Evolutionary conservation across 2,113 vertebrate species (phyloP).

Genomic region (Pristiophorus japonicus): DNA sequence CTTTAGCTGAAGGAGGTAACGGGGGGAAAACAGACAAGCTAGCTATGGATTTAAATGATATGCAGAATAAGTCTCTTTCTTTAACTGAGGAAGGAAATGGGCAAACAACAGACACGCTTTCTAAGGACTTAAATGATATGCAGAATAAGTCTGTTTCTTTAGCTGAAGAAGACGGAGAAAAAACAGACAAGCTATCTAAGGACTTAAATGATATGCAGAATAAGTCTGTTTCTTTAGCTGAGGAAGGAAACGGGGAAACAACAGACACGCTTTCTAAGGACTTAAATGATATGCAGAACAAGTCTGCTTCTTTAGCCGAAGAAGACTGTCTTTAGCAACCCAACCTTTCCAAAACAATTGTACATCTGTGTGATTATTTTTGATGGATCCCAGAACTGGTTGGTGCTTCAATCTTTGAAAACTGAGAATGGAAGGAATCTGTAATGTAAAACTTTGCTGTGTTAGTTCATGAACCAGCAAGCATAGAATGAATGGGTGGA

Average conservation of each 20-base stretch:
- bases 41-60: background rate
- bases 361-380: background rate
- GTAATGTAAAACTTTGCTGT: background rate
- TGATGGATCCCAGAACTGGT: background rate
- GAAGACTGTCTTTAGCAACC: background rate
- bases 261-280: background rate
- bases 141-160: slow-evolving; percentile 4
- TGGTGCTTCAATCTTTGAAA: background rate
- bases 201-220: slow-evolving; percentile 16
- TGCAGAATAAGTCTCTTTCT: background rate
- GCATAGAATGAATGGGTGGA: background rate
- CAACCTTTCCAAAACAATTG: background rate
- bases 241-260: background rate
- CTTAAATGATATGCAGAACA: slow-evolving; percentile 7
- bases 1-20: background rate
- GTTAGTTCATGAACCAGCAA: slow-evolving; percentile 7
- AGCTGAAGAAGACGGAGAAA: background rate
- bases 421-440: background rate
- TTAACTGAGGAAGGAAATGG: background rate
- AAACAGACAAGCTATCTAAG: background rate
- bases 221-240: background rate
- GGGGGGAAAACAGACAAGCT: background rate
- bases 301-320: background rate
- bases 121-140: background rate
- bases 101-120: background rate